Base-by-base conservation (phyloP, 2,797 vertebrate genomes). In the Paedocypris micromegethes region DNA sequence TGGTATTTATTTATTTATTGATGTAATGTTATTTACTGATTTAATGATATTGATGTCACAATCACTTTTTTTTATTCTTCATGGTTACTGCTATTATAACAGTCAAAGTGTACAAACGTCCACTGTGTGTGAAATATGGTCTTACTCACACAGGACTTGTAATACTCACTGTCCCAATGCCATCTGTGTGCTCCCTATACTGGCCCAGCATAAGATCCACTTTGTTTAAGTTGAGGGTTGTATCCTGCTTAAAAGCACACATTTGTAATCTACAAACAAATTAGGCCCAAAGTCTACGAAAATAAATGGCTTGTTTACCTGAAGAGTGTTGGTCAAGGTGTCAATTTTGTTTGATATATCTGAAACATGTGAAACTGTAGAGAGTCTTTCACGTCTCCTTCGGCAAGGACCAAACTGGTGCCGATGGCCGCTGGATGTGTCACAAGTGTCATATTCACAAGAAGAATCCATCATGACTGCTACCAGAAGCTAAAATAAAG, bases 201-300 rank as follows among this genome's bases (percentile, higher is more conserved):
- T 91, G 91, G 64, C 92, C 94, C 78, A 98, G 86, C 89, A 96
- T 93, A 78, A 80, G 87, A 83, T 97, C 96, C 44, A 98, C 93
- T 70, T 91, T 93, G 72, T 78, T 88, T 70, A 98, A 82, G 83
- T 94, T 96, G 75, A 88, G 88, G 79, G 90, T 96, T 62, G 95
- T 95, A 76, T 95, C 94, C 96, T 98, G 55, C 53, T 73, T 42
- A 2, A 62, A 56, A 57, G 9, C 9, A 42, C 4, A 66, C 38
- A 4, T 38, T 53, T 44, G 51, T 45, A 61, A 9, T 49, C 44
- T 38, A 54, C 43, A 65, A 60, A 23, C 23, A 23, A 23, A 23
- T 23, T 23, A 23, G 23, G 23, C 23, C 23, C 23, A 23, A 23
- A 23, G 23, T 23, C 59, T 50, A 9, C 47, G 38, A 44, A 47